phyloP scores from a whole-genome alignment of 1,140 invertebrate species.

The Drosophila fuyamai region DNA sequence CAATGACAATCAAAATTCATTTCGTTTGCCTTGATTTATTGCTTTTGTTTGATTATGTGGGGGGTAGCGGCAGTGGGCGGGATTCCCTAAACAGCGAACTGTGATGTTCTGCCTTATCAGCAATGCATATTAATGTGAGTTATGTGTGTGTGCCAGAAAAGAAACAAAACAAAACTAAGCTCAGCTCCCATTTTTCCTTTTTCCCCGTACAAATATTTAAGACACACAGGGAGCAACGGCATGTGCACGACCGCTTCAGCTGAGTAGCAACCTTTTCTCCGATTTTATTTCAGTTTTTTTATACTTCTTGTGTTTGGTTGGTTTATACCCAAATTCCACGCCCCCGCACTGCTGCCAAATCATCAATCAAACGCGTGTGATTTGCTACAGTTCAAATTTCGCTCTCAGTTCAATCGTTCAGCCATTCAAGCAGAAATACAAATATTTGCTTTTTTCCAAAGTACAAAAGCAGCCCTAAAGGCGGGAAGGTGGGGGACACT shows the following conservation, averaged over 20 bases:
- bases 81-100: background rate
- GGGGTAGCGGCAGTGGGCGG: background rate
- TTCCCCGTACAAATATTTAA: slow-evolving; percentile 61
- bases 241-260: slow-evolving; percentile 50
- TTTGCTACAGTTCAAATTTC: slow-evolving; percentile 82
- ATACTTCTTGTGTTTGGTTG: slow-evolving; percentile 9
- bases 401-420: slow-evolving; percentile 80
- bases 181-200: slow-evolving; percentile 12
- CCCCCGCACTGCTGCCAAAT: slow-evolving; percentile 60
- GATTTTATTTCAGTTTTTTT: slow-evolving; percentile 25
- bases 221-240: slow-evolving; percentile 28
- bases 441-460: slow-evolving; percentile 79
- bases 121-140: slow-evolving; percentile 79
- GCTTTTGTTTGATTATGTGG: slow-evolving; percentile 76
- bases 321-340: slow-evolving; percentile 20
- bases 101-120: slow-evolving; percentile 50
- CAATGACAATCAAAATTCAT: slow-evolving; percentile 83
- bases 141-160: slow-evolving; percentile 35
- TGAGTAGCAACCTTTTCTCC: slow-evolving; percentile 47
- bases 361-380: slow-evolving; percentile 81
- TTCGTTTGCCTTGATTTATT: slow-evolving; percentile 78
- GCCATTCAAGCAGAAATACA: slow-evolving; percentile 78
- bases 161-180: slow-evolving; percentile 54
- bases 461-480: slow-evolving; percentile 57
- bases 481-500: background rate